Conservation (phyloP, 2,888 invertebrate species). For the Orthosia gothica region DNA sequence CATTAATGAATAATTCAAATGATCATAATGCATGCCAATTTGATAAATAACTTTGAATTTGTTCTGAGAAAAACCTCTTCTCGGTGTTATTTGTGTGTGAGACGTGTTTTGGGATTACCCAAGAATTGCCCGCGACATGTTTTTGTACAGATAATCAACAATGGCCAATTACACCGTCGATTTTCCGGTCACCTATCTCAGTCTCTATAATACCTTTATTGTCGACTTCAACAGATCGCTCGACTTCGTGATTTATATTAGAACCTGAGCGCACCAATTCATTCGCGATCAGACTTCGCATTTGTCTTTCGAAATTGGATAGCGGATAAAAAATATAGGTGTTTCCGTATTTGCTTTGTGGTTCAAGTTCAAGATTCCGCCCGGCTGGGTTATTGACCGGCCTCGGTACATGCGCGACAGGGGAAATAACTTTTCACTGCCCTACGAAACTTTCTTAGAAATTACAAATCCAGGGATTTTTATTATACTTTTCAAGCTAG, state of each 20-base stretch:
- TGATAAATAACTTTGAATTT: conserved; percentile 31
- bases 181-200: conserved; percentile 38
- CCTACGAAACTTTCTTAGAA: conserved; percentile 39
- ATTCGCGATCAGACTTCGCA: conserved; percentile 64
- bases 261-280: conserved; percentile 53
- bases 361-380: conserved; percentile 89
- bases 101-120: conserved; percentile 37
- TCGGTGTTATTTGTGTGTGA: conserved; percentile 8
- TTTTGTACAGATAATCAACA: conserved; percentile 40
- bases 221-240: conserved; percentile 60
- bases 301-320: conserved; percentile 74
- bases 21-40: conserved; percentile 48
- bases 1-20: conserved; percentile 54
- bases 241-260: conserved; percentile 62
- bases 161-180: conserved; percentile 35
- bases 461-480: conserved; percentile 26
- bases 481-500: background rate
- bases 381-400: conserved; percentile 86
- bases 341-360: conserved; percentile 78
- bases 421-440: conserved; percentile 71
- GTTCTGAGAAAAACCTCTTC: conserved; percentile 23
- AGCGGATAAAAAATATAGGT: conserved; percentile 70
- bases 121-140: conserved; percentile 22
- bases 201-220: conserved; percentile 37
- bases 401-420: conserved; percentile 81